Base-by-base conservation (phyloP, 2,797 vertebrate genomes). In the Lacerta agilis region DNA sequence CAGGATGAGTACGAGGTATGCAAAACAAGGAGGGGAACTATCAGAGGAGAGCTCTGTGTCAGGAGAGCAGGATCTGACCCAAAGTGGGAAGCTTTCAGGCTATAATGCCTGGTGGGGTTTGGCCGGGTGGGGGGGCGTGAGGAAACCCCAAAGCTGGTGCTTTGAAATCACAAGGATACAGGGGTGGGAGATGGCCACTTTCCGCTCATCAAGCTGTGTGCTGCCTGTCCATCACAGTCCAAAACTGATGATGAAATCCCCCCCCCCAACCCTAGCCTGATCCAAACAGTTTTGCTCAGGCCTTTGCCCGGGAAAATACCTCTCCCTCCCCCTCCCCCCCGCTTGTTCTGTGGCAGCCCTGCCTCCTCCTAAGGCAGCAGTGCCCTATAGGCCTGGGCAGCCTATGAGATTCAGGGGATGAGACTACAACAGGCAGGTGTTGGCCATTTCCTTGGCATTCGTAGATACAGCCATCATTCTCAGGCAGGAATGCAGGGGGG, bases 51-150 rank as follows among this genome's bases (percentile, higher is more conserved):
- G 67, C 8, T 66, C 38, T n/a, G 38, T 15, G 17, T 20, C 2
- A n/a, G n/a, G 38, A 36, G 25, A 89, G 69, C 1, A 66, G 61
- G 10, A 6, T n/a, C 36, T 10, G 18, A 17, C 49, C 71, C 71
- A 76, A 0, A 2, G 18, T 11, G 5, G 2, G 20, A n/a, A 2
- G 4, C 2, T 75, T 67, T 66, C 3, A 3, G 33, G 6, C 36
- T 69, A 27, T 5, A 73, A 13, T 25, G 80, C 67, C 38, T 18
- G n/a, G 43, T 67, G n/a, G 61, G 33, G n/a, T 58, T 66, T 61
- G 38, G 41, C n/a, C n/a, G 15, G 55, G 49, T 7, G 13, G 69
- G 13, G 15, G 33, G 15, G 36, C 3, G 3, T 55, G 69, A 43
- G 33, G 29, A 72, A 45, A 38, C 18, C 17, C 73, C 73, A 43